phyloP scores from a whole-genome alignment of 2,113 vertebrate genomes.

The Meleagris gallopavo region DNA sequence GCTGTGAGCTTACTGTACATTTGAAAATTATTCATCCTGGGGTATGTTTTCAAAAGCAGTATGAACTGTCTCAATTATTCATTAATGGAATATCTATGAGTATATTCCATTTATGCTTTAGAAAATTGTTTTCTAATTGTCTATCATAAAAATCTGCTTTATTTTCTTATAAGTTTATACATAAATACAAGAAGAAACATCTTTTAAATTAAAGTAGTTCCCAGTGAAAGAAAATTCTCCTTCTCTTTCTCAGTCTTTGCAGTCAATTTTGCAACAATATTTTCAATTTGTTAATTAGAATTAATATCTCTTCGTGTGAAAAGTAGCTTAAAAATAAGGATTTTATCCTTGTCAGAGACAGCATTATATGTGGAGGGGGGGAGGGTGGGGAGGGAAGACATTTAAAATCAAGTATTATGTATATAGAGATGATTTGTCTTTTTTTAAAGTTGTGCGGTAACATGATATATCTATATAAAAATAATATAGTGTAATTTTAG shows the following conservation, averaged over 20 bases:
- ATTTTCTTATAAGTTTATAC: slow-evolving; percentile 32
- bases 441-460: not conserved
- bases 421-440: not conserved
- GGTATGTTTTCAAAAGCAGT: slow-evolving; percentile 31
- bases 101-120: slow-evolving; percentile 5
- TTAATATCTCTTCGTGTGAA: not conserved
- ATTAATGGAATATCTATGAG: slow-evolving; percentile 11
- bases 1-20: slow-evolving; percentile 19
- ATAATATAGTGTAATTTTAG: not conserved
- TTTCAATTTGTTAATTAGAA: not conserved
- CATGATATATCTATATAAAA: not conserved
- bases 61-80: slow-evolving; percentile 7
- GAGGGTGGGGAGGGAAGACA: not conserved
- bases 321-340: not conserved
- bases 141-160: not conserved
- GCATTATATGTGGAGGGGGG: too few relatives aligned
- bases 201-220: not conserved
- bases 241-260: not conserved
- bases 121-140: slow-evolving; percentile 10
- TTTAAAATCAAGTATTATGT: not conserved
- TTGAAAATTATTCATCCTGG: slow-evolving; percentile 12
- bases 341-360: not conserved
- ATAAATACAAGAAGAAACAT: not conserved
- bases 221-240: not conserved
- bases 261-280: not conserved